Conservation (phyloP, 2,888 invertebrate species). For the Bhutanitis thaidina region DNA sequence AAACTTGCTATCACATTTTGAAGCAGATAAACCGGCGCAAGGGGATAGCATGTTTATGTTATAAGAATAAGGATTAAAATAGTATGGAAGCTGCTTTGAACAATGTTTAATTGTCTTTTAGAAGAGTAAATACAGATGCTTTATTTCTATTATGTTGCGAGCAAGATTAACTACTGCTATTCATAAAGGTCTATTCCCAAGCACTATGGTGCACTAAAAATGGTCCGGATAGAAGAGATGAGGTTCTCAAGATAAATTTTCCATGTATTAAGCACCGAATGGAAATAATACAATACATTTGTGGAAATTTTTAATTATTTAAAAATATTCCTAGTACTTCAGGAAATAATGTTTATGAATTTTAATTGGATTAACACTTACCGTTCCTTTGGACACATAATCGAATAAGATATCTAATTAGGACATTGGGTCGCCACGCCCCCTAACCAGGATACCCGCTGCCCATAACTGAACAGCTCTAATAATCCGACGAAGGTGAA, state of each 20-base stretch:
- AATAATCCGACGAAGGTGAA: too few species aligned
- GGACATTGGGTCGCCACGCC: too few species aligned
- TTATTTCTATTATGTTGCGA: conserved; percentile 13
- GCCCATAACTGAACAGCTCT: too few species aligned
- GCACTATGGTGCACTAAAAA: not conserved
- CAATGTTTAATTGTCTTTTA: conserved; percentile 12
- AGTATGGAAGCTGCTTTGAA: not conserved
- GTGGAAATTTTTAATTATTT: too few species aligned
- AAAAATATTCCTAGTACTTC: too few species aligned
- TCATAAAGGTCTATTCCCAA: not conserved
- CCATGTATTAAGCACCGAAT: not conserved
- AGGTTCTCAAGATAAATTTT: not conserved
- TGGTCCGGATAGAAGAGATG: not conserved
- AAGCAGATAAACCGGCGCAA: not conserved
- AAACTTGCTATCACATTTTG: not conserved
- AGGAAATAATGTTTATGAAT: too few species aligned
- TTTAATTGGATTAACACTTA: too few species aligned
- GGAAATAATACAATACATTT: too few species aligned
- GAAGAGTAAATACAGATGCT: conserved; percentile 14
- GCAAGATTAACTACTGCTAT: conserved; percentile 13
- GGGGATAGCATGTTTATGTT: not conserved
- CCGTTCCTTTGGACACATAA: too few species aligned
- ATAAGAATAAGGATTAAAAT: conserved; percentile 8
- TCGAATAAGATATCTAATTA: too few species aligned
- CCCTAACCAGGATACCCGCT: too few species aligned